Evolutionary conservation across 2,113 vertebrate species (phyloP).

Genomic region (Solenodon paradoxus): DNA sequence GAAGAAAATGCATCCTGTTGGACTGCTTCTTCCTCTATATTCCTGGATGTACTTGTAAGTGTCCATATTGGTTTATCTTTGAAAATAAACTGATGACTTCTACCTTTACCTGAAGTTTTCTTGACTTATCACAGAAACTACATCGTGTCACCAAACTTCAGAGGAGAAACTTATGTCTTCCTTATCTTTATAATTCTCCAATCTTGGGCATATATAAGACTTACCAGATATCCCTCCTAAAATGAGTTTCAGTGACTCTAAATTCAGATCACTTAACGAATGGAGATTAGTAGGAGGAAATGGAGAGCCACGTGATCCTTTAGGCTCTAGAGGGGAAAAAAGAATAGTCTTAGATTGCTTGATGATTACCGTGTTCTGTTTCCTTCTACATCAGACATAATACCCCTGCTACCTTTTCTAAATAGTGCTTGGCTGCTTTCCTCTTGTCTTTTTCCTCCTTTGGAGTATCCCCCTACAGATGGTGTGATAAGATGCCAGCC

Average conservation of each 20-base stretch:
- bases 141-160: neutral
- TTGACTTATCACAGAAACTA: neutral
- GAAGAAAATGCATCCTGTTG: too few relatives aligned
- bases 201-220: neutral
- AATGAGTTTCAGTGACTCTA: neutral
- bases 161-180: neutral
- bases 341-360: neutral
- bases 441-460: neutral
- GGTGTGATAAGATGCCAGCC: neutral
- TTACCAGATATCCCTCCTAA: neutral
- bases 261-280: neutral
- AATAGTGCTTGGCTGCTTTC: neutral
- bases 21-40: too few relatives aligned
- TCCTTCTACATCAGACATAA: neutral
- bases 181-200: neutral
- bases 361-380: neutral
- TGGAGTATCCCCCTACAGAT: neutral
- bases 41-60: too few relatives aligned
- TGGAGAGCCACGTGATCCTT: neutral
- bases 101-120: too few relatives aligned
- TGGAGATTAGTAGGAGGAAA: neutral
- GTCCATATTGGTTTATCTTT: too few relatives aligned
- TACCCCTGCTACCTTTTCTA: neutral
- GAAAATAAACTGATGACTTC: too few relatives aligned
- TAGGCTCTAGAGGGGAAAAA: neutral